These are phyloP conservation scores for Pemphigus obesinymphae DNA, from an alignment of 1,140 invertebrate species.

Conservation along the genomic window DNA sequence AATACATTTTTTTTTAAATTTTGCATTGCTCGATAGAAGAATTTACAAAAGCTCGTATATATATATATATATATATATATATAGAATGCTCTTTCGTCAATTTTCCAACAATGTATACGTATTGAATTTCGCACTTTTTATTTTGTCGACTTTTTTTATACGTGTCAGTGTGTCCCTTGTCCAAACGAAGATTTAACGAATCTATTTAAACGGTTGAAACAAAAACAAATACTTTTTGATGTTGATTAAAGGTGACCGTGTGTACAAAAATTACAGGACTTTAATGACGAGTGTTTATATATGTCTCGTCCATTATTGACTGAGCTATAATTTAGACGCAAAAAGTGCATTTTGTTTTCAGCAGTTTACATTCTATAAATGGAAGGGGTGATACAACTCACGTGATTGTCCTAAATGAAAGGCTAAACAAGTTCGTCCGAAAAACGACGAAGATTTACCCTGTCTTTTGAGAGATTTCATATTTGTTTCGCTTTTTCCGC, in stretches of 20 bases:
- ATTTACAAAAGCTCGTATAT: no score
- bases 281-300: neutral
- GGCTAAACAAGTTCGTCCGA: neutral
- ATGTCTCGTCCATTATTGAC: neutral
- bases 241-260: neutral
- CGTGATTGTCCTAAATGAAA: neutral
- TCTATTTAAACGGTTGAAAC: neutral
- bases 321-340: neutral
- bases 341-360: neutral
- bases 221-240: neutral
- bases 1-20: no score
- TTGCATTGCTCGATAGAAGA: no score
- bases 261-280: neutral
- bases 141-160: no score
- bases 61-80: no score
- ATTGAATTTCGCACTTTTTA: no score
- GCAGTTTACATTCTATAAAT: neutral
- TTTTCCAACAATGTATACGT: no score
- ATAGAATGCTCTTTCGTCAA: no score
- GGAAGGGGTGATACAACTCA: neutral
- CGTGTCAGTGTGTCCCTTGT: no score
- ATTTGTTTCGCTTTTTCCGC: neutral
- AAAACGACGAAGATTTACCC: conserved; percentile 2
- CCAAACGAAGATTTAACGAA: no score
- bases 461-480: conserved; percentile 22